Conservation (phyloP, 2,888 invertebrate species). For the Leptinotarsa juncta region DNA sequence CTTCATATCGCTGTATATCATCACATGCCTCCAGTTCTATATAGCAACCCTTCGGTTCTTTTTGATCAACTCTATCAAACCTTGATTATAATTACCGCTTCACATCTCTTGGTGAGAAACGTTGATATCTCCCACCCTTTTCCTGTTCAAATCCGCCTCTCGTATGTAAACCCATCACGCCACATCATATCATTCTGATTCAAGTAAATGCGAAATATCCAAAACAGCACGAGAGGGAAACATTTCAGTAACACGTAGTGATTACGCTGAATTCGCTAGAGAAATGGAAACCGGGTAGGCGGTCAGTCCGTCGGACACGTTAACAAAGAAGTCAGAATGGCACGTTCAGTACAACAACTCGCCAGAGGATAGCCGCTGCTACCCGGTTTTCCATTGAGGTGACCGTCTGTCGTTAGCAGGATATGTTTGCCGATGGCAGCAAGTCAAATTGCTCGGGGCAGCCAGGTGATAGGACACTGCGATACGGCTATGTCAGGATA, state of each 20-base stretch:
- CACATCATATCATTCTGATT: conserved; percentile 4
- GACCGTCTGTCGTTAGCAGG: conserved; percentile 36
- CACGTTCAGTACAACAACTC: conserved; percentile 34
- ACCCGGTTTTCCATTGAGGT: conserved; percentile 35
- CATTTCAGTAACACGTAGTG: conserved; percentile 35
- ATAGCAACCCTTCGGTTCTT: too few relatives aligned
- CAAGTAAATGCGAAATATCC: conserved; percentile 14
- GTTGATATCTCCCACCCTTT: not conserved
- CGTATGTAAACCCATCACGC: conserved; percentile 10
- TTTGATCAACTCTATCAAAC: too few relatives aligned
- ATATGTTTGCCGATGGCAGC: conserved; percentile 37
- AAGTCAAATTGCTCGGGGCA: conserved; percentile 36
- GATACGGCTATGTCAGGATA: not conserved
- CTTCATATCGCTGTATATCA: too few relatives aligned
- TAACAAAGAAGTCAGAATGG: conserved; percentile 38
- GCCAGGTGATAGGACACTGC: not conserved
- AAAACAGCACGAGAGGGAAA: conserved; percentile 31
- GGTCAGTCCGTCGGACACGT: conserved; percentile 25
- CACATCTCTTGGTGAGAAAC: too few relatives aligned
- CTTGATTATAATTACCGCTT: too few relatives aligned
- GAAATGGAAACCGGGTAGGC: conserved; percentile 31
- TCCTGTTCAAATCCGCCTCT: not conserved
- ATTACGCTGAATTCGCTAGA: conserved; percentile 33
- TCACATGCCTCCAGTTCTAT: too few relatives aligned
- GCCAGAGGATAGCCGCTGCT: conserved; percentile 32